Percentiles rank a stretch among this genome's conserved stretches.
phyloP scores from a whole-genome alignment of 1,140 invertebrate genomes.

The Pachypsylla venusta region DNA sequence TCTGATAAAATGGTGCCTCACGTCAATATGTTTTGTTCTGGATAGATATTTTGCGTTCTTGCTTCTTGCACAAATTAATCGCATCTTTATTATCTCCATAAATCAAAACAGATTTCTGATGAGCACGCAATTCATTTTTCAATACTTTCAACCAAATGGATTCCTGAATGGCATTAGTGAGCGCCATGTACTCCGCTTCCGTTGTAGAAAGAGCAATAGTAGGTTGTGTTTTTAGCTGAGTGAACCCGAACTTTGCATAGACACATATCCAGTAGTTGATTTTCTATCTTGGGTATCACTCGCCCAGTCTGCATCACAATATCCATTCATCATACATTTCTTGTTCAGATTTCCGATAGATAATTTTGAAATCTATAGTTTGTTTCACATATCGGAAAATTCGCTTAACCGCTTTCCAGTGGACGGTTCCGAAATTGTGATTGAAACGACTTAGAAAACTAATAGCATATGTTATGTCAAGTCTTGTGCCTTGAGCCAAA shows the following conservation, averaged over 20 bases:
- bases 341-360: constrained; percentile 10
- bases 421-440: constrained; percentile 14
- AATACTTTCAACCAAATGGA: constrained; percentile 16
- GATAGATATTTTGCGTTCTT: constrained; percentile 24
- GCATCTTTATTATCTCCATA: constrained; percentile 22
- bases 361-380: constrained; percentile 18
- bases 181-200: constrained; percentile 19
- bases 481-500: too few relatives aligned
- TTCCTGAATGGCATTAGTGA: constrained; percentile 13
- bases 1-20: constrained; percentile 25
- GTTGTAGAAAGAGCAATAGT: constrained; percentile 16
- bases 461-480: too few relatives aligned
- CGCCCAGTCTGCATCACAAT: constrained; percentile 12
- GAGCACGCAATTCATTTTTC: not conserved
- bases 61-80: constrained; percentile 20
- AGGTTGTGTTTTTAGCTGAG: constrained; percentile 16
- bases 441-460: constrained; percentile 23
- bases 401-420: constrained; percentile 22
- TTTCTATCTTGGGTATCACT: not conserved
- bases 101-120: not conserved
- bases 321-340: constrained; percentile 16
- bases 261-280: not conserved
- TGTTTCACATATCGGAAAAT: constrained; percentile 24
- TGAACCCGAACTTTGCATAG: constrained; percentile 15
- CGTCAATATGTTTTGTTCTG: constrained; percentile 28